These are phyloP conservation scores for Ctenodactylus gundi DNA, from an alignment of 2,113 vertebrate genomes.

Conservation along the genomic window DNA sequence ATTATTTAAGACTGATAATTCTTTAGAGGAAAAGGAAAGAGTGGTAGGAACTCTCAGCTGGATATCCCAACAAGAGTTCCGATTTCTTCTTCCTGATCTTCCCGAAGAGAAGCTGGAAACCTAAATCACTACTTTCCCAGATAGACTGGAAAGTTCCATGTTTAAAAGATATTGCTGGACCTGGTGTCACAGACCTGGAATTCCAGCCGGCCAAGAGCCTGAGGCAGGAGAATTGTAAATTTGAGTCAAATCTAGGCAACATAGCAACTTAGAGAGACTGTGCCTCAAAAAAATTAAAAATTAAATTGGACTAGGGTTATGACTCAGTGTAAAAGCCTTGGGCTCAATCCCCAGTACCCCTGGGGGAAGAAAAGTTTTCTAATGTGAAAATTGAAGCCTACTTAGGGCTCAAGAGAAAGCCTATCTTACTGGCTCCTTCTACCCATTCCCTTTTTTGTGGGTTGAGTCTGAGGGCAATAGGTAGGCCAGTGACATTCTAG, in stretches of 20 bases:
- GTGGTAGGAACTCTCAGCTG: not conserved
- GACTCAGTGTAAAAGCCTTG: no score
- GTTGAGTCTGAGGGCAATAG: not conserved
- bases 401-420: not conserved
- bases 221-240: no score
- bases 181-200: no score
- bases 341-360: no score
- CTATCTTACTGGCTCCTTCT: not conserved
- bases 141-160: not conserved
- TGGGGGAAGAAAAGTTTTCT: no score
- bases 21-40: not conserved
- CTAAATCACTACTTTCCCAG: not conserved
- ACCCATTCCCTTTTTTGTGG: not conserved
- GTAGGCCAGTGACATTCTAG: not conserved
- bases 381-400: not conserved
- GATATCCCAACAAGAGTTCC: not conserved
- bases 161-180: no score
- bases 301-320: no score
- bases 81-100: not conserved
- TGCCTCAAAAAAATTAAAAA: no score
- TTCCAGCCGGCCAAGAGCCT: no score
- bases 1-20: not conserved
- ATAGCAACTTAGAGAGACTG: no score
- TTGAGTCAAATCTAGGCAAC: no score
- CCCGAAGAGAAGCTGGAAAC: not conserved